A percentile compares a stretch with the other conserved stretches of the same genome.
phyloP scores from a whole-genome alignment of 2,888 invertebrate species.

The Euzetes globulus region DNA sequence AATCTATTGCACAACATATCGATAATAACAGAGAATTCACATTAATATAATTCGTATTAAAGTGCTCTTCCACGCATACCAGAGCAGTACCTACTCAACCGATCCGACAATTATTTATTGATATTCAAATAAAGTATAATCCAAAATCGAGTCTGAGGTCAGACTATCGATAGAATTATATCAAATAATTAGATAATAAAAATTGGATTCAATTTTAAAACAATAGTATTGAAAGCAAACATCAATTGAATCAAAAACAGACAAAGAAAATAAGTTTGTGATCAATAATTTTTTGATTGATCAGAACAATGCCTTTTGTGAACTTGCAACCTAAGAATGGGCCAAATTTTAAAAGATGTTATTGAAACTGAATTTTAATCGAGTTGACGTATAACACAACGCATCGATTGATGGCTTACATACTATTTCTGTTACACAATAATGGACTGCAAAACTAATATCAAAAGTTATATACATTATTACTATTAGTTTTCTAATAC shows the following conservation, averaged over 20 bases:
- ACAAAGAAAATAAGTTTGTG: not conserved
- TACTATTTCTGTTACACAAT: conserved; percentile 1
- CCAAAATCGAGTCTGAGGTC: no score
- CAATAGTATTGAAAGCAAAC: not conserved
- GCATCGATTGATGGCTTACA: not conserved
- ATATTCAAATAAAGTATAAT: not conserved
- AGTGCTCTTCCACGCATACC: not conserved
- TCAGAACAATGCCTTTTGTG: not conserved
- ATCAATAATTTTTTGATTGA: not conserved
- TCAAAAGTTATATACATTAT: not conserved
- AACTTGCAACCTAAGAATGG: not conserved
- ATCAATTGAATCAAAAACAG: not conserved
- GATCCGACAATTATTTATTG: not conserved
- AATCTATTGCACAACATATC: not conserved
- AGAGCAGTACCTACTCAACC: not conserved
- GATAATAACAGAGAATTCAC: not conserved
- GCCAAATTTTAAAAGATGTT: not conserved
- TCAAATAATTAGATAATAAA: not conserved
- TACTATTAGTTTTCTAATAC: not conserved
- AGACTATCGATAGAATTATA: not conserved
- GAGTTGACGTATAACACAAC: not conserved
- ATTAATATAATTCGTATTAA: conserved; percentile 4
- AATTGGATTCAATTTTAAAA: not conserved
- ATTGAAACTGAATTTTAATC: not conserved
- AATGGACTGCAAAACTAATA: conserved; percentile 5